Evolutionary conservation across 2,888 invertebrate genomes (phyloP), one percentile per base, ranked within the genome.

Genomic region (Hetaerina titia): DNA sequence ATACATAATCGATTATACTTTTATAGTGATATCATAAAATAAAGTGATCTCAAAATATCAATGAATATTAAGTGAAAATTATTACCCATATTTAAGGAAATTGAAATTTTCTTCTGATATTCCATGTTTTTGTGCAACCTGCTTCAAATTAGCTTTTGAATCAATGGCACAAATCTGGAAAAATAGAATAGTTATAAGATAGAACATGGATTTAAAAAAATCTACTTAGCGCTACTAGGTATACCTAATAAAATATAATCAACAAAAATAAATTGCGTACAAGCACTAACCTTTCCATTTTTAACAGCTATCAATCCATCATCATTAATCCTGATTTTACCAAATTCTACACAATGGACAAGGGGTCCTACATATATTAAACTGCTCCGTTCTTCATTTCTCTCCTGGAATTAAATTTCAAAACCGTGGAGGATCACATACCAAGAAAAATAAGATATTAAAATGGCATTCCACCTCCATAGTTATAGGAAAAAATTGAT

Each of bases 271-370:
- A 17, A 92, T 56, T 90, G 4, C 45, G 45, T 64, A 31, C 95
- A 94, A 95, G 58, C 96, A 95, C 92, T 96, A 96, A 98, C 98
- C 97, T 97, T 97, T 96, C 98, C 98, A 96, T 97, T 96, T 96
- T 97, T 96, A 11, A 98, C 97, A 64, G 97, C 97, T 89, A 98
- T 96, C 96, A 97, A 98, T 63, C 98, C 98, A 95, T 97, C 96
- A 74, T 97, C 96, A 94, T 97, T 96, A 2, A 97, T 96, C 95
- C 97, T 96, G 87, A 97, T 95, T 90, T 96, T 95, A 89, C 96
- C 96, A 74, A 96, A 96, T 58, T 95, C 95, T 8, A 95, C 95
- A 94, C 96, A 96, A 95, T 97, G 97, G 11, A 97, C 96, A 89
- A 96, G 96, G 88, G 96, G 96, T n/a, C 97, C 97, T 1, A 96